Evolutionary conservation across 64 coral and sea anemone species (phyloP).

Genomic region (Acropora yongei): DNA sequence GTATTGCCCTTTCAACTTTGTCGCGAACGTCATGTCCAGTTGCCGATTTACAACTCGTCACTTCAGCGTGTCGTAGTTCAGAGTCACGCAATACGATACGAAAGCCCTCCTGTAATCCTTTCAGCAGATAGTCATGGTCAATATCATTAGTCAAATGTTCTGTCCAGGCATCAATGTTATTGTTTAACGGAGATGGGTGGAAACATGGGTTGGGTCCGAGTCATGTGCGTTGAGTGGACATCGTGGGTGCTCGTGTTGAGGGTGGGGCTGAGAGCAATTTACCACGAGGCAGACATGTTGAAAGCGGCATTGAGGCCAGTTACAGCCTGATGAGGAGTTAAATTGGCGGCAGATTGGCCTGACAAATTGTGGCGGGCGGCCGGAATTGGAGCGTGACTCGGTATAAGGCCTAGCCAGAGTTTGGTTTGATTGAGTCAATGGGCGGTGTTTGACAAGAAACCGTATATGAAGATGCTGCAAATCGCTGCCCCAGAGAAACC

Average conservation of each 20-base stretch:
- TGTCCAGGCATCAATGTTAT: constrained; percentile 35
- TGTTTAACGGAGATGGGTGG: constrained; percentile 28
- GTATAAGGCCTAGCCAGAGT: not conserved
- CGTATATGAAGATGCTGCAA: constrained; percentile 14
- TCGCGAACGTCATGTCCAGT: not conserved
- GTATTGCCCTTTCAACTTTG: constrained; percentile 21
- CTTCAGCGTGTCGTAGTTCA: not conserved
- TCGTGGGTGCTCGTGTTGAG: constrained; percentile 26
- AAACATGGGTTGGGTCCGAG: constrained; percentile 1
- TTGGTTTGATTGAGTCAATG: not conserved
- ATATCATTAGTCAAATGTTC: constrained; percentile 27
- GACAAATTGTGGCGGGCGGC: not conserved
- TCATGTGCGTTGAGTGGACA: constrained; percentile 22
- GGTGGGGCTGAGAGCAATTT: constrained; percentile 18
- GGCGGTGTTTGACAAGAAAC: constrained; percentile 4
- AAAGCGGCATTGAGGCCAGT: constrained; percentile 25
- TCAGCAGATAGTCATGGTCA: not conserved
- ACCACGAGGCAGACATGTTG: constrained; percentile 6
- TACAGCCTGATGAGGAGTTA: constrained; percentile 5
- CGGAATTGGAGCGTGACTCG: not conserved
- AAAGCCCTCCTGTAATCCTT: constrained; percentile 40
- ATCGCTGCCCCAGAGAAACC: constrained; percentile 35
- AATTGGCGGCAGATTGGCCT: constrained; percentile 22
- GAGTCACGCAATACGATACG: not conserved
- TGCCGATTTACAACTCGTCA: constrained; percentile 45